These are phyloP conservation scores for Agonum fuliginosum DNA, from an alignment of 2,888 invertebrate species.

Conservation along the genomic window DNA sequence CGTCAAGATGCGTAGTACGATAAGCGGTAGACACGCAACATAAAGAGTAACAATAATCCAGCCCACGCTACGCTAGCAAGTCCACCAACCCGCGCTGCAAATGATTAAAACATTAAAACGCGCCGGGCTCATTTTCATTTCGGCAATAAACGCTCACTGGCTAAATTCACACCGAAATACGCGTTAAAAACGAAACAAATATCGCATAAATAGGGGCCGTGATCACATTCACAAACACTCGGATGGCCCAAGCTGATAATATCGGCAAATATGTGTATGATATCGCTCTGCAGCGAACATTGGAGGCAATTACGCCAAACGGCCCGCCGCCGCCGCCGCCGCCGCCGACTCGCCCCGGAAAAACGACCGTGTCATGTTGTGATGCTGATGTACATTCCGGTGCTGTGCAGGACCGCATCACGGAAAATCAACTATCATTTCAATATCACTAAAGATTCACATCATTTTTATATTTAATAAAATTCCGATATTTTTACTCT, in stretches of 20 bases:
- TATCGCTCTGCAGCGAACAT: slow-evolving; percentile 1
- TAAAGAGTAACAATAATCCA: background rate
- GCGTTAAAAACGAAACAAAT: slow-evolving; percentile 56
- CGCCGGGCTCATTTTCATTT: slow-evolving; percentile 14
- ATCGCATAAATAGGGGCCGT: slow-evolving; percentile 55
- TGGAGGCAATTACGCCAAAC: slow-evolving; percentile 10
- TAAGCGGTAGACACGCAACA: slow-evolving; percentile 8
- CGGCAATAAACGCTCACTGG: slow-evolving; percentile 29
- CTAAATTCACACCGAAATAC: slow-evolving; percentile 51
- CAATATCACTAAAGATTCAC: no score
- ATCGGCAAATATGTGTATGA: slow-evolving; percentile 41
- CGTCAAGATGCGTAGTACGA: background rate
- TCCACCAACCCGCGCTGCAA: background rate
- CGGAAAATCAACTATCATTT: no score
- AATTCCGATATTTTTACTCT: no score
- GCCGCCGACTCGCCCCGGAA: background rate
- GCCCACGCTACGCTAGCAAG: background rate
- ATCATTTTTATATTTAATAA: no score
- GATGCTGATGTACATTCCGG: no score
- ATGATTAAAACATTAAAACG: slow-evolving; percentile 56
- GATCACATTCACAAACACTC: slow-evolving; percentile 40
- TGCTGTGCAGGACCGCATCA: no score
- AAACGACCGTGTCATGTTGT: no score
- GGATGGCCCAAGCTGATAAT: background rate
- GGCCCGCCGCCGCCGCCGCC: background rate